Evolutionary conservation across 2,113 vertebrate species (phyloP).

Genomic region (Pica pica): DNA sequence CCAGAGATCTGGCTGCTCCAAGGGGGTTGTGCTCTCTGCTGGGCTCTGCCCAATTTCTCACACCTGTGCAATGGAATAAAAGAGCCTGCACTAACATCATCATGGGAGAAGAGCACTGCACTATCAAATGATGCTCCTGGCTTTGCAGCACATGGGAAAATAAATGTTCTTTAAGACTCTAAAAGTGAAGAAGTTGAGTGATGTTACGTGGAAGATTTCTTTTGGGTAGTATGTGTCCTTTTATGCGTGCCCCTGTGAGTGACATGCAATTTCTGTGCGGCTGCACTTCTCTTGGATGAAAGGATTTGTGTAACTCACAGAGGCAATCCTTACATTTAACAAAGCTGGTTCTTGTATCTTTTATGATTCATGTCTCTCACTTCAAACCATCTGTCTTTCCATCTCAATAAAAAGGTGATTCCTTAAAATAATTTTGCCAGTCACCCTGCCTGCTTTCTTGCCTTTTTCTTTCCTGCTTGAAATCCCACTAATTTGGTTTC

Average conservation of each 20-base stretch:
- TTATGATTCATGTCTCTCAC: background rate
- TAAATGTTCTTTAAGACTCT: background rate
- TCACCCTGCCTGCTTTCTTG: background rate
- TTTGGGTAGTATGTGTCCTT: background rate
- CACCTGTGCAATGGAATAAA: background rate
- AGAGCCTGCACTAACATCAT: rapidly evolving
- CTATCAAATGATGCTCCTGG: background rate
- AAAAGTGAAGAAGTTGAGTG: background rate
- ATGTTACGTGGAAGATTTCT: background rate
- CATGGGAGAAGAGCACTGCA: background rate
- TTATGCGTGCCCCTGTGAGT: background rate
- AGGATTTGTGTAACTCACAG: background rate
- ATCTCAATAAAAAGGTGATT: background rate
- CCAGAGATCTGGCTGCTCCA: background rate
- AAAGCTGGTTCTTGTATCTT: background rate
- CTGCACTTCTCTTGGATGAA: background rate
- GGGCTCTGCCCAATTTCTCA: background rate
- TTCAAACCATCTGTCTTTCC: background rate
- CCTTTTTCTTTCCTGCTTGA: background rate
- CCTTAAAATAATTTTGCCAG: background rate
- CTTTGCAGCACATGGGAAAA: background rate
- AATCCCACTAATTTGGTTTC: background rate
- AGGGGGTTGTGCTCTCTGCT: background rate
- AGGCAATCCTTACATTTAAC: background rate
- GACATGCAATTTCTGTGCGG: background rate